Percentiles rank a stretch among this genome's conserved stretches.
Conservation (phyloP, 92 coral and sea anemone genomes). For the Porites lobata region DNA sequence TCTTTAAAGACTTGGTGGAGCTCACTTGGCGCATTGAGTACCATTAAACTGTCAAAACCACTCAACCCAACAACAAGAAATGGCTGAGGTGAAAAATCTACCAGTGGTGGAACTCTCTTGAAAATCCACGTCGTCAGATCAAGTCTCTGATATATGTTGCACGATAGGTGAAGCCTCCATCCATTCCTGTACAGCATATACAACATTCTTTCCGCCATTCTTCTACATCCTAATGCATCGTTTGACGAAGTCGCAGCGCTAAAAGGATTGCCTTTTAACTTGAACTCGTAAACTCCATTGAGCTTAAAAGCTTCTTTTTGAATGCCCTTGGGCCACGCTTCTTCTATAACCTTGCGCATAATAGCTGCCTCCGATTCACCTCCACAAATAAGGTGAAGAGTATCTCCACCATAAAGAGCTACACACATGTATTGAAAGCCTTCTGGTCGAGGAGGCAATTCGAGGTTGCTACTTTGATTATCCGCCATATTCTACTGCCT, state of each 20-base stretch:
- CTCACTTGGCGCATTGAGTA: constrained; percentile 53
- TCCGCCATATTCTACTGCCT: neutral
- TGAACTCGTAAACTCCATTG: constrained; percentile 59
- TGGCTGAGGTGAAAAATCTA: neutral
- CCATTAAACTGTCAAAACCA: constrained; percentile 63
- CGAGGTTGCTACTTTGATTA: neutral
- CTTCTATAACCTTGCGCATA: constrained; percentile 62
- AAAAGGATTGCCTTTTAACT: constrained; percentile 64
- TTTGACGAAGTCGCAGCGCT: neutral
- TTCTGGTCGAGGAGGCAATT: constrained; percentile 31
- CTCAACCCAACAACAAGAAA: constrained; percentile 56
- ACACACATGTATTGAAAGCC: constrained; percentile 69
- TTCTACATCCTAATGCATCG: constrained; percentile 28
- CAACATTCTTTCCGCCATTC: constrained; percentile 58
- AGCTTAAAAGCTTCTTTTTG: constrained; percentile 1
- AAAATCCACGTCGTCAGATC: constrained; percentile 65
- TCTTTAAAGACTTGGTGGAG: constrained; percentile 49
- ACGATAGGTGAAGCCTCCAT: constrained; percentile 52
- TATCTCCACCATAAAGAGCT: constrained; percentile 21
- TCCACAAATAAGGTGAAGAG: constrained; percentile 57
- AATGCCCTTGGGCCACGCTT: constrained; percentile 59
- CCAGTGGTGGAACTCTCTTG: constrained; percentile 3
- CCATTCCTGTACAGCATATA: constrained; percentile 62
- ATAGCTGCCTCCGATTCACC: constrained; percentile 33
- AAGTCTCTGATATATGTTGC: constrained; percentile 36